Conservation (phyloP, 2,888 invertebrate species). For the Allophyes oxyacanthae region DNA sequence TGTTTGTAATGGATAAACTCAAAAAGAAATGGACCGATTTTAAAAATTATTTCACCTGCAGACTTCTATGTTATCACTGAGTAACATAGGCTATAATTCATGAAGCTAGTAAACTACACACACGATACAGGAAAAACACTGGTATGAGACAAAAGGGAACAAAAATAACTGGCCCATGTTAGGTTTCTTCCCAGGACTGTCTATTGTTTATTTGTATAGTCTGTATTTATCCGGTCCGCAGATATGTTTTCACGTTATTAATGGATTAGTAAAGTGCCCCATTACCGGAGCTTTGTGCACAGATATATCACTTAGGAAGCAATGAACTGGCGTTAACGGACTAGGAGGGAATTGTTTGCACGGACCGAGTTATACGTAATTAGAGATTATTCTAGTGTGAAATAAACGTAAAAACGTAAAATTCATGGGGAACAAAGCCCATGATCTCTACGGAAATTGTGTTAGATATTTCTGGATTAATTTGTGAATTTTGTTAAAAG, state of each 20-base stretch:
- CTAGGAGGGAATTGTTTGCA: conserved; percentile 34
- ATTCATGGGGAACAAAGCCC: conserved; percentile 20
- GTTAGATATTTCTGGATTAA: too few relatives aligned
- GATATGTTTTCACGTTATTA: conserved; percentile 37
- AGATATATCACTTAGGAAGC: conserved; percentile 39
- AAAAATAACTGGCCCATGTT: too few relatives aligned
- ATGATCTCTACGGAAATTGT: conserved; percentile 8
- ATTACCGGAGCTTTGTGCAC: conserved; percentile 36
- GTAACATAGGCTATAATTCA: too few relatives aligned
- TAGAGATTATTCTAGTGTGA: conserved; percentile 16
- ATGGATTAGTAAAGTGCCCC: conserved; percentile 39
- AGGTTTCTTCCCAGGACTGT: background rate
- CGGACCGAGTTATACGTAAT: conserved; percentile 29
- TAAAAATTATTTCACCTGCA: too few relatives aligned
- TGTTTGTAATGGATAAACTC: too few relatives aligned
- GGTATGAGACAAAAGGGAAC: too few relatives aligned
- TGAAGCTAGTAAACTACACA: too few relatives aligned
- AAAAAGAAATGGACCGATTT: too few relatives aligned
- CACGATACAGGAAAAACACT: too few relatives aligned
- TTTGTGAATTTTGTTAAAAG: too few relatives aligned
- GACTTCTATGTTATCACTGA: too few relatives aligned
- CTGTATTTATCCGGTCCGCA: conserved; percentile 6
- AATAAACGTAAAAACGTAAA: conserved; percentile 4
- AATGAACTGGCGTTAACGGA: conserved; percentile 47
- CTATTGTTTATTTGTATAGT: conserved; percentile 12